Conservation (phyloP, 2,113 vertebrate genomes). For the Epinephelus fuscoguttatus region DNA sequence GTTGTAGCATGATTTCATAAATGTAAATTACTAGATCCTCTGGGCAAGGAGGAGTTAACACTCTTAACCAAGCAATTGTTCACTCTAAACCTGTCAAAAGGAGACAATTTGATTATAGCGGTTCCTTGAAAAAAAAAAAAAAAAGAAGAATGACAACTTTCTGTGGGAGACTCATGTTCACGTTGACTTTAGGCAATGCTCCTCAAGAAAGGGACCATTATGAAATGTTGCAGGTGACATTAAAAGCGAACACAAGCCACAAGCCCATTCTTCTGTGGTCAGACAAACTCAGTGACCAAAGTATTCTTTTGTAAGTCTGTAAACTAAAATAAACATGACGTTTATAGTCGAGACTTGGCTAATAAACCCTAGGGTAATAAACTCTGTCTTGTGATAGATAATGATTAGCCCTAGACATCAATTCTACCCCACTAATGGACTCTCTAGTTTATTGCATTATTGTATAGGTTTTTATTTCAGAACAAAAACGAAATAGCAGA, state of each 20-base stretch:
- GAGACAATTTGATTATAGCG: slow-evolving; percentile 13
- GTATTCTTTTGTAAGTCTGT: neutral
- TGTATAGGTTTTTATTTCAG: slow-evolving; percentile 7
- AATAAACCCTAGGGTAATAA: slow-evolving; percentile 37
- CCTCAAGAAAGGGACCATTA: neutral
- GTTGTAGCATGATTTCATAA: neutral
- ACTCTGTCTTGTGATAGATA: slow-evolving; percentile 10
- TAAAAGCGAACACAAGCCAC: neutral
- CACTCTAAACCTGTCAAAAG: slow-evolving; percentile 27
- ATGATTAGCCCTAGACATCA: slow-evolving; percentile 49
- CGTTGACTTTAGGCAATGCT: neutral
- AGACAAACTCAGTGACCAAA: slow-evolving; percentile 24
- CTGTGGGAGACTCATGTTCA: neutral
- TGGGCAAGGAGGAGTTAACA: neutral
- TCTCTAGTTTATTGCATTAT: neutral
- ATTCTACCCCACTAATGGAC: neutral
- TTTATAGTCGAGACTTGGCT: slow-evolving; percentile 6
- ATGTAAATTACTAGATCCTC: slow-evolving; percentile 5
- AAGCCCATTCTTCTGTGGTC: neutral
- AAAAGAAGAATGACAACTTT: neutral
- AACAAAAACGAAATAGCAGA: neutral
- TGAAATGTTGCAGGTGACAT: neutral
- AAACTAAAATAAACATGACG: slow-evolving; percentile 26
- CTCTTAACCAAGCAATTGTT: slow-evolving; percentile 20
- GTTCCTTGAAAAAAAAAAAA: slow-evolving; percentile 1